Base-by-base conservation (phyloP, 30 jellyfish, hydroid and myxozoan genomes). In the Aurelia aurita region DNA sequence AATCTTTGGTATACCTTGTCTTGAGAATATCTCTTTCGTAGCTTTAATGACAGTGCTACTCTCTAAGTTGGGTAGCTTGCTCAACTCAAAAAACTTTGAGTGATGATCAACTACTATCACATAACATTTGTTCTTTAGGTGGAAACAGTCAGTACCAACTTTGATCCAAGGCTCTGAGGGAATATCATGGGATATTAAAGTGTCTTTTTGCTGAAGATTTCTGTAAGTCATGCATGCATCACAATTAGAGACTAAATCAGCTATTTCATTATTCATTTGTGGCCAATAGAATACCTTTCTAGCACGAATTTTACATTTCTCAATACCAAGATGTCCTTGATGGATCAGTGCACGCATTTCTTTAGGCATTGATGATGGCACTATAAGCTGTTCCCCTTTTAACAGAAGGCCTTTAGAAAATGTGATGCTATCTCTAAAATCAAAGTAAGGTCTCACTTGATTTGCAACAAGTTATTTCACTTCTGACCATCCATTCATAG, bases 241-340 rank as follows among this genome's bases (percentile, higher is more conserved):
- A 68, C 91, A 80, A 63, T 80, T 49, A 31, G 74, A 63, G 19
- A 80, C 86, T 35, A 80, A 65, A 45, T 80, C 91, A 26, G 69
- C 35, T 25, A 80, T 80, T 34, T 80, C 86, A 45, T 80, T 22
- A 64, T 80, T 80, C 88, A 80, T 66, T 63, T 55, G 58, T 3
- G 91, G 91, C 91, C 91, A 80, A 75, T 16, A 80, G 60, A 80
- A 44, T 29, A 65, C 34, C 26, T 65, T 66, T 67, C 85, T 80
- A 1, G 74, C 91, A 22, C 58, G 74, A 1, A 53, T 16, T 35
- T 63, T 64, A 35, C 85, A 80, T 32, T 83, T 83, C 59, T 80
- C 60, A 6, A 63, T 69, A 47, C 91, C 91, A 63, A 63, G 91
- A 66, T 80, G 85, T 27, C 91, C 91, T 66, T 80, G 75, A 32